Evolutionary conservation across 2,113 vertebrate genomes (phyloP).

Genomic region (Labeo rohita): DNA sequence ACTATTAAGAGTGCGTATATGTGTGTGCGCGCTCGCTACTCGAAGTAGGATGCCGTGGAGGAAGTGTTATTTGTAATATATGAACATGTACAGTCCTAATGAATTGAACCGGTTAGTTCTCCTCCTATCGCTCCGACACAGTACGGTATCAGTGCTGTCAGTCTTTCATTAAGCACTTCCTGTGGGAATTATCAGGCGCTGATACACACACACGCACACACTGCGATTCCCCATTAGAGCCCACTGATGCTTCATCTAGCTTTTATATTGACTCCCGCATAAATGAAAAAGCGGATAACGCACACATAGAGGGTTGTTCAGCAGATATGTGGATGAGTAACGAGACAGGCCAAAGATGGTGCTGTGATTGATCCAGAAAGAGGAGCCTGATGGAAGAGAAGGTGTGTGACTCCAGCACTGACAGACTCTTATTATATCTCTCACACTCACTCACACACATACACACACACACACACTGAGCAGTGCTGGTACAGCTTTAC

Average conservation of each 20-base stretch:
- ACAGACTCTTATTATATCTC: background rate
- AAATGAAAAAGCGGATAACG: background rate
- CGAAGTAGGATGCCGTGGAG: background rate
- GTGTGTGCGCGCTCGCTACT: background rate
- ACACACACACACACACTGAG: too few relatives aligned
- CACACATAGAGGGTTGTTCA: conserved; percentile 3
- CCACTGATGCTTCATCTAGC: background rate
- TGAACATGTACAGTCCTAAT: conserved; percentile 23
- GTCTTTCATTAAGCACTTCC: conserved; percentile 41
- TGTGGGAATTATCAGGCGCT: conserved; percentile 18
- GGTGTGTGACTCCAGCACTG: background rate
- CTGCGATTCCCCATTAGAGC: conserved; percentile 4
- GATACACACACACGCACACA: conserved; percentile 17
- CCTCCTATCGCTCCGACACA: conserved; percentile 18
- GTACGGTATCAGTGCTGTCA: conserved; percentile 27
- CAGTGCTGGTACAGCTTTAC: background rate
- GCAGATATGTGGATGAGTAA: conserved; percentile 10
- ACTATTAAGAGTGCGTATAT: background rate
- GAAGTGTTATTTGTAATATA: conserved; percentile 7
- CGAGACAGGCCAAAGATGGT: background rate
- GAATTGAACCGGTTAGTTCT: background rate
- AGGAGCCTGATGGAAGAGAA: background rate
- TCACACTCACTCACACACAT: background rate
- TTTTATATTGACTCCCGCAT: conserved; percentile 14
- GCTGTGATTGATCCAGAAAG: conserved; percentile 19